Evolutionary conservation across 2,113 vertebrate species (phyloP).

Genomic region (Pachycephala philippinensis): DNA sequence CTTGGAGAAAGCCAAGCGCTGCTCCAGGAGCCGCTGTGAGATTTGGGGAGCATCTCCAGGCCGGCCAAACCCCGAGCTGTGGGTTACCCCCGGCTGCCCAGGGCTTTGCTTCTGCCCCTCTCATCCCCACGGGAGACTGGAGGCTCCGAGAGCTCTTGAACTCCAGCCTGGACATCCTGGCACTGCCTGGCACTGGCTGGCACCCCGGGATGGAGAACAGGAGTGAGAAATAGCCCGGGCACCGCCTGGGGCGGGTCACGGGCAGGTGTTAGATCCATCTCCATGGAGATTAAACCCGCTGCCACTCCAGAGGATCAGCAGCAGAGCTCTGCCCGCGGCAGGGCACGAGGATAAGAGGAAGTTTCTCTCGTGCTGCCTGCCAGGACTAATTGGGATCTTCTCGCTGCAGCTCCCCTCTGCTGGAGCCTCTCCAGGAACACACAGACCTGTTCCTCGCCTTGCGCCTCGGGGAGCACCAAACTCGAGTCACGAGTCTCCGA

Average conservation of each 20-base stretch:
- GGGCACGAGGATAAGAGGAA: neutral
- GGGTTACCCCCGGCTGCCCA: neutral
- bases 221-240: neutral
- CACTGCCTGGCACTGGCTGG: neutral
- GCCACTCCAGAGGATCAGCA: neutral
- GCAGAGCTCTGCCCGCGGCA: neutral
- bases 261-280: neutral
- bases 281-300: neutral
- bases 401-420: neutral
- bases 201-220: neutral
- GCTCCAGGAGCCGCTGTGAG: neutral
- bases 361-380: neutral
- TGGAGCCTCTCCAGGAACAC: neutral
- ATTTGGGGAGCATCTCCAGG: neutral
- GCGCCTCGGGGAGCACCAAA: neutral
- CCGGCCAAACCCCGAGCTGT: neutral
- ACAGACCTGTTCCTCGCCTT: neutral
- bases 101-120: neutral
- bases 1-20: neutral
- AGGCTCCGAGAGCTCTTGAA: accelerated
- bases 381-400: neutral
- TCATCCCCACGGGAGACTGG: neutral
- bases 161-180: neutral
- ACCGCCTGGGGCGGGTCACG: neutral
- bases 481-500: accelerated